phyloP scores from a whole-genome alignment of 2,888 invertebrate species.

The Apodemia duryi region DNA sequence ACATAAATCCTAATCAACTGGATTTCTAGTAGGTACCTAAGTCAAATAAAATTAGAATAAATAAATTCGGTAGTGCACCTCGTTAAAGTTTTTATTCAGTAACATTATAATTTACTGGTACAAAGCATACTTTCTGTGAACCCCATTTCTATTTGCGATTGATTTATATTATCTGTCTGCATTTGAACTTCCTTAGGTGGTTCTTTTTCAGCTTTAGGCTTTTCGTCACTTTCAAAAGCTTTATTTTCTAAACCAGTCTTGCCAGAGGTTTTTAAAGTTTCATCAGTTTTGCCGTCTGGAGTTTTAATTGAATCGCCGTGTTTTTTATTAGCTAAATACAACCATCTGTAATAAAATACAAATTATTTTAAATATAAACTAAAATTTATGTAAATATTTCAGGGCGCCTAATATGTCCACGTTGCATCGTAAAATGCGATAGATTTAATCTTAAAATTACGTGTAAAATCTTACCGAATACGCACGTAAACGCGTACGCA shows the following conservation, averaged over 20 bases:
- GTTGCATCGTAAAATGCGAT: no score
- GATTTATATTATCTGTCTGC: conserved; percentile 41
- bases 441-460: no score
- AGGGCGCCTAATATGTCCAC: no score
- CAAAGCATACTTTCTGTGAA: conserved; percentile 63
- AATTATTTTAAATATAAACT: not conserved
- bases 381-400: no score
- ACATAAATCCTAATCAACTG: not conserved
- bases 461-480: no score
- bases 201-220: conserved; percentile 41
- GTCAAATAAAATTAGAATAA: not conserved
- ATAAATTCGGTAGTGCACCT: conserved; percentile 16
- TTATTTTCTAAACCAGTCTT: conserved; percentile 62
- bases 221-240: conserved; percentile 65
- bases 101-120: conserved; percentile 53
- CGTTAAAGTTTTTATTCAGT: conserved; percentile 7
- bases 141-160: conserved; percentile 63
- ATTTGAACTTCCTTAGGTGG: conserved; percentile 30
- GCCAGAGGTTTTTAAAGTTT: conserved; percentile 30
- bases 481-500: no score
- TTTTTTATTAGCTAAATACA: conserved; percentile 83
- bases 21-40: not conserved
- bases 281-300: conserved; percentile 39
- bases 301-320: conserved; percentile 47
- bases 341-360: conserved; percentile 76